Evolutionary conservation across 2,113 vertebrate genomes (phyloP), one percentile per base, ranked within the genome.

Genomic region (Rostratula benghalensis): DNA sequence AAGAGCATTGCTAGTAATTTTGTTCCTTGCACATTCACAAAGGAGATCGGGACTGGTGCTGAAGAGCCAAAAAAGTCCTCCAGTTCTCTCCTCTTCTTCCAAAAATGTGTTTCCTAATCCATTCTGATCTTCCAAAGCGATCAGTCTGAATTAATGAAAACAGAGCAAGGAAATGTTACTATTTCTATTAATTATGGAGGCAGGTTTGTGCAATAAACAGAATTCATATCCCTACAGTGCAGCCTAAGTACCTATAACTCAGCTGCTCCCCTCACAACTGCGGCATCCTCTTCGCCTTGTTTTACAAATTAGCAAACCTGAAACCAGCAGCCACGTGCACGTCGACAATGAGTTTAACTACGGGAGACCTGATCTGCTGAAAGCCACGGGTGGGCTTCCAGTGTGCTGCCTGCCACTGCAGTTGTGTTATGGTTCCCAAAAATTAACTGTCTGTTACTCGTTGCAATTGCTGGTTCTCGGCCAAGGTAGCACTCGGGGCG

Each of bases 151-250:
- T 86, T 97, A 96, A 95, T 96, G 93, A 71, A 88, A 91, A 69
- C 50, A 90, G 73, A 87, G 73, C 65, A 80, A 92, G 86, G 61
- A 70, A 89, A 93, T 64, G 39, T 33, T 74, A 71, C 76, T 59
- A 76, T 96, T 97, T 93, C 94, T 94, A 94, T 94, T 94, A 94
- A 94, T 95, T 89, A 94, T 85, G 82, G 83, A 87, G 73, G 46
- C 79, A 91, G 84, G 68, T 92, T 89, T 90, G 79, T 77, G 81
- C 70, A 84, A 93, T 93, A 91, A 92, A 64, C 54, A 90, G 92
- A 94, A 97, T 95, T 94, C 74, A 93, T 94, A 64, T 87, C 87
- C 82, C 89, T 88, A 88, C 45, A n/a, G 92, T 39, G 50, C 91
- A 79, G 35, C 43, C 31, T 96, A 97, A 97, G 93, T 91, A 70